Percentiles rank a stretch among this genome's conserved stretches.
These are phyloP conservation scores for Ennomos quercinarius DNA, from an alignment of 2,888 invertebrate genomes.

Conservation along the genomic window DNA sequence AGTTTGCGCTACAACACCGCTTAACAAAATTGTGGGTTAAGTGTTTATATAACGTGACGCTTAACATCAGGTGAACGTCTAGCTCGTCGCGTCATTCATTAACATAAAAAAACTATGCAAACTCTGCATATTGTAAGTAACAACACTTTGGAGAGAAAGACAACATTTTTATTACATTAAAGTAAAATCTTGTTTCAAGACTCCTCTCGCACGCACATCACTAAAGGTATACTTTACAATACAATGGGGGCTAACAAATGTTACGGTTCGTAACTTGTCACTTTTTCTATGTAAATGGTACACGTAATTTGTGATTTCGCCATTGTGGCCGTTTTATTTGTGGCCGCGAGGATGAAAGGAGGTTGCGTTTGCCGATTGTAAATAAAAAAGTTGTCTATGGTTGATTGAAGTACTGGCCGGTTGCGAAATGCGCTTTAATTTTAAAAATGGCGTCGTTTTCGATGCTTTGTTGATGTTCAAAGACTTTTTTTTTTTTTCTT, in stretches of 20 bases:
- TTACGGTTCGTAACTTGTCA: constrained; percentile 72
- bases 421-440: constrained; percentile 14
- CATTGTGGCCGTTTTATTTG: constrained; percentile 51
- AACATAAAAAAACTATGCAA: no score
- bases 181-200: neutral
- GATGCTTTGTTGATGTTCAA: neutral
- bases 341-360: constrained; percentile 44
- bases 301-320: constrained; percentile 75
- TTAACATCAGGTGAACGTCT: no score
- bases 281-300: constrained; percentile 81
- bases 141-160: no score
- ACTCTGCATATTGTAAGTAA: no score
- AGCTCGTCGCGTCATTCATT: no score
- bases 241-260: constrained; percentile 81
- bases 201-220: constrained; percentile 17
- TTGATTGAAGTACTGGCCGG: constrained; percentile 30
- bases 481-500: no score
- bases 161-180: no score
- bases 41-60: no score
- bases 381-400: constrained; percentile 34
- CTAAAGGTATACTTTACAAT: constrained; percentile 65
- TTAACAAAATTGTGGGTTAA: no score
- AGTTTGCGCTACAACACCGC: no score
- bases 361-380: constrained; percentile 25
- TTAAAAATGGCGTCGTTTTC: constrained; percentile 19